Conservation (phyloP, 1,140 invertebrate species). For the Cherax quadricarinatus region DNA sequence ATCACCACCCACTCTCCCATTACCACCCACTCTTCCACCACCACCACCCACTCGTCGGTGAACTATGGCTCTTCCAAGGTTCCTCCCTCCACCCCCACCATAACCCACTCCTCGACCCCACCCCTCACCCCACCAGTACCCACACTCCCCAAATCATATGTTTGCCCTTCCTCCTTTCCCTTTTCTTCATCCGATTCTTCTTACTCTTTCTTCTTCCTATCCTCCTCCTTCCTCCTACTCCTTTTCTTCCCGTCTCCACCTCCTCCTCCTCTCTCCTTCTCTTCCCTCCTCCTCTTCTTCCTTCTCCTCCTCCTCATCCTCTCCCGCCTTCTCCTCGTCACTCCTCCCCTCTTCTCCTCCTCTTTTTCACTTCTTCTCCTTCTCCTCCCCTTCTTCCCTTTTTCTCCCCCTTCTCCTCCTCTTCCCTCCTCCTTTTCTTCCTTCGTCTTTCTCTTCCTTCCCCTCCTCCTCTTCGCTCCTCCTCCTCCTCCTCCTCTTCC, state of each 20-base stretch:
- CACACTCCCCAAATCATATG: not conserved
- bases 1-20: no score
- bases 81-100: not conserved
- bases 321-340: not conserved
- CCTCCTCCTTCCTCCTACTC: not conserved
- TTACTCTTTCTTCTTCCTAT: not conserved
- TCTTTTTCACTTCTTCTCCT: not conserved
- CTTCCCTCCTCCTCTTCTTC: not conserved
- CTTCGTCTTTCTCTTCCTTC: not conserved
- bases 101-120: not conserved
- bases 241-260: not conserved
- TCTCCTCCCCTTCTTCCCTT: not conserved
- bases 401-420: not conserved
- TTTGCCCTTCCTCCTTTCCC: not conserved
- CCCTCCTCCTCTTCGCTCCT: not conserved
- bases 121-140: not conserved
- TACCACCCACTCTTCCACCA: no score
- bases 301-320: not conserved
- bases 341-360: not conserved
- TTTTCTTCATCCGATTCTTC: not conserved
- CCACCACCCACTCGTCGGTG: no score
- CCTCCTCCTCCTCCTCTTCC: not conserved
- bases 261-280: not conserved
- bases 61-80: no score
- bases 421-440: not conserved